These are phyloP conservation scores for Nemotelus nigrinus DNA, from an alignment of 2,888 invertebrate genomes.

Conservation along the genomic window DNA sequence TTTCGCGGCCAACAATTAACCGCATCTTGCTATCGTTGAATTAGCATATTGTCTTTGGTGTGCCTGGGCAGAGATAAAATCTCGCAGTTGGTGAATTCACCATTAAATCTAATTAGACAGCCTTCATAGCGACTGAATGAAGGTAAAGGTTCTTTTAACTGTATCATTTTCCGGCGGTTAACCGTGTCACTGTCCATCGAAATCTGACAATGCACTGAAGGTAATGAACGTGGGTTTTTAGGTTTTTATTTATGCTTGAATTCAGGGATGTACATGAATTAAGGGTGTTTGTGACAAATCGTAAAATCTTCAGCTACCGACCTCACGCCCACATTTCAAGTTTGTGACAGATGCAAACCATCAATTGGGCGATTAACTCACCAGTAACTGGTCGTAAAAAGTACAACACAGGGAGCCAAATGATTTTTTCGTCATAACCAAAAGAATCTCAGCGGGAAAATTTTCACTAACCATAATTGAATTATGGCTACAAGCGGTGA, in stretches of 20 bases:
- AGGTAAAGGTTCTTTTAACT: neutral
- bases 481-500: constrained; percentile 29
- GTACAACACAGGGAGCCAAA: constrained; percentile 25
- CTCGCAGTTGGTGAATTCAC: constrained; percentile 9
- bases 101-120: constrained; percentile 42
- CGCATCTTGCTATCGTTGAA: constrained; percentile 49
- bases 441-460: constrained; percentile 42
- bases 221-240: no score
- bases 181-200: neutral
- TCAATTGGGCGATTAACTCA: constrained; percentile 36
- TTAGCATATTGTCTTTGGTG: constrained; percentile 50
- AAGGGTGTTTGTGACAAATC: constrained; percentile 1
- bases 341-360: constrained; percentile 23
- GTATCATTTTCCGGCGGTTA: neutral
- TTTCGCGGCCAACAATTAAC: constrained; percentile 48
- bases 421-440: constrained; percentile 26
- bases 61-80: neutral
- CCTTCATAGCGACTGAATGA: constrained; percentile 12
- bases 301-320: constrained; percentile 9
- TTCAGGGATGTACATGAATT: constrained; percentile 1
- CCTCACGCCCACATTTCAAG: constrained; percentile 1
- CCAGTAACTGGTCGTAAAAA: constrained; percentile 34
- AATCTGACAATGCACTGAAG: neutral
- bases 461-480: constrained; percentile 42
- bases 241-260: no score